Evolutionary conservation across 2,797 vertebrate species (phyloP).

Genomic region (Sebastes taczanowskii): DNA sequence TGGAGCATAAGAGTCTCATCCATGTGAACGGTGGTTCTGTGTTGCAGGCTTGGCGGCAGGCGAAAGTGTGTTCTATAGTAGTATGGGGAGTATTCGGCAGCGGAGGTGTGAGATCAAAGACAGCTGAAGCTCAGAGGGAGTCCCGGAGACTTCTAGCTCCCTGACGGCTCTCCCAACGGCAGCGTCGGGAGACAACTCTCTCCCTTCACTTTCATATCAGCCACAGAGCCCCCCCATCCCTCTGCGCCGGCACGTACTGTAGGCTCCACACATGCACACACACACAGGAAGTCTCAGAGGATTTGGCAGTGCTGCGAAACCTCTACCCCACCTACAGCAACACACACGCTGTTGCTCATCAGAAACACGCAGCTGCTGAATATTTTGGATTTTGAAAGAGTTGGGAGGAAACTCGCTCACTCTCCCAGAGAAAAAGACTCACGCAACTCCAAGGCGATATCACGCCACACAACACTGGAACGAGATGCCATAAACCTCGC

Average conservation of each 20-base stretch:
- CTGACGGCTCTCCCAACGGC: conserved; percentile 74
- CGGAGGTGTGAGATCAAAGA: conserved; percentile 75
- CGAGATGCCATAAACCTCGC: conserved; percentile 45
- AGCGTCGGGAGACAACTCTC: conserved; percentile 73
- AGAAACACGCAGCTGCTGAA: conserved; percentile 59
- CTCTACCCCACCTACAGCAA: conserved; percentile 69
- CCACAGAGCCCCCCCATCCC: conserved; percentile 65
- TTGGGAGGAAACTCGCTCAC: conserved; percentile 32
- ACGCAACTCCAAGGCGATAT: conserved; percentile 38
- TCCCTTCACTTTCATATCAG: conserved; percentile 80
- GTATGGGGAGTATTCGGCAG: conserved; percentile 42
- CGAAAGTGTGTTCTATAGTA: conserved; percentile 46
- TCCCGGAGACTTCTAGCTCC: conserved; percentile 76
- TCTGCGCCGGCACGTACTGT: conserved; percentile 21
- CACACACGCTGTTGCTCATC: conserved; percentile 53
- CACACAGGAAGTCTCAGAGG: conserved; percentile 63
- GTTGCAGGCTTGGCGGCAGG: conserved; percentile 48
- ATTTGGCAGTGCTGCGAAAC: conserved; percentile 60
- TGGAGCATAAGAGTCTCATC: conserved; percentile 31
- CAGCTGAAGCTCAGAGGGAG: conserved; percentile 74
- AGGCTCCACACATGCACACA: conserved; percentile 39
- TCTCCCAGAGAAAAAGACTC: conserved; percentile 19
- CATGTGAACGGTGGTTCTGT: conserved; percentile 44
- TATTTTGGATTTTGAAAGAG: conserved; percentile 50
- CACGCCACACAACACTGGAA: conserved; percentile 14